Percentiles rank a stretch among this genome's conserved stretches.
Conservation (phyloP, 2,888 invertebrate genomes). For the Diarsia mendica region DNA sequence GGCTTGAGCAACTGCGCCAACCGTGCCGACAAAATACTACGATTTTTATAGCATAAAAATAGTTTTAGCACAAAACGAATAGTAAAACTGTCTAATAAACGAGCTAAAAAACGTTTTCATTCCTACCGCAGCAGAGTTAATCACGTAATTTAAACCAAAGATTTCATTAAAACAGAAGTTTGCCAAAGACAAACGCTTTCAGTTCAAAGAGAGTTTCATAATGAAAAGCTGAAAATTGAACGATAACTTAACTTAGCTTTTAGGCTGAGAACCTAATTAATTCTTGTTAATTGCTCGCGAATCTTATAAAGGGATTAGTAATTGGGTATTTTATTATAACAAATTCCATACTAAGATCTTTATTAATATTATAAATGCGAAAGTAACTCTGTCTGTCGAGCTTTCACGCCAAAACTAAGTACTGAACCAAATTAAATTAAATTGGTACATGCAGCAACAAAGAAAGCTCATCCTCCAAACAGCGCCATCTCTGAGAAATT, state of each 20-base stretch:
- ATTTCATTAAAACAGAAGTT: conserved; percentile 41
- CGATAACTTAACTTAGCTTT: conserved; percentile 24
- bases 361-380: no score
- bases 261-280: conserved; percentile 26
- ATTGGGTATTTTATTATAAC: not conserved
- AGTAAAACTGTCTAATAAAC: not conserved
- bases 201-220: conserved; percentile 19
- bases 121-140: conserved; percentile 13
- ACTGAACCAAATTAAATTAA: no score
- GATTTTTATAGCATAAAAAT: not conserved
- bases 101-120: not conserved
- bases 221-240: conserved; percentile 33
- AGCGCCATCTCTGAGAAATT: no score
- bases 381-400: no score
- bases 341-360: not conserved
- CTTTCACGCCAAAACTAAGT: no score
- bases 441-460: no score
- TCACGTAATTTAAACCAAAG: conserved; percentile 38
- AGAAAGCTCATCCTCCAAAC: no score
- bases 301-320: conserved; percentile 10
- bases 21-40: no score
- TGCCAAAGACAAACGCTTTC: conserved; percentile 41
- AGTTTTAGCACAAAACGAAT: not conserved
- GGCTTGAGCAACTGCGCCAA: no score
- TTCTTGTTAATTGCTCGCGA: conserved; percentile 23